phyloP scores from a whole-genome alignment of 2,113 vertebrate species.

The Arenaria interpres region DNA sequence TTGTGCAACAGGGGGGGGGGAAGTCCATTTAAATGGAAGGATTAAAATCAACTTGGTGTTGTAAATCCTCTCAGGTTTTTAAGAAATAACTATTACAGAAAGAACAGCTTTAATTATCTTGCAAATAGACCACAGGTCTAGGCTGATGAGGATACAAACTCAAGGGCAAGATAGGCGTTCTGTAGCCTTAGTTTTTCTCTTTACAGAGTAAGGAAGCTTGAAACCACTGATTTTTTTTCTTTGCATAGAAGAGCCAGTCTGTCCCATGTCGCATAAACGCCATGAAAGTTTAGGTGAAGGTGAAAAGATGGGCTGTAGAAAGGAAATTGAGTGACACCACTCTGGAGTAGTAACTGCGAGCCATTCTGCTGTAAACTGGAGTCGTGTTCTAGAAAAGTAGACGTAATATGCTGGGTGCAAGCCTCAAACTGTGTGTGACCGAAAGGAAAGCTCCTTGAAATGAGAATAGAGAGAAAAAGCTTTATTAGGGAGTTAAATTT shows the following conservation, averaged over 20 bases:
- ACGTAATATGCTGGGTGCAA: background rate
- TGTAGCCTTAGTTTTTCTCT: background rate
- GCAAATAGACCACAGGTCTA: background rate
- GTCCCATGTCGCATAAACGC: background rate
- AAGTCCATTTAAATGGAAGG: accelerated
- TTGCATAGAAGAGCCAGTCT: background rate
- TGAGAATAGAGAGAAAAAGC: background rate
- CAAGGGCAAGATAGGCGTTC: accelerated
- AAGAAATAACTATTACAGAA: background rate
- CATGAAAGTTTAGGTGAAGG: background rate
- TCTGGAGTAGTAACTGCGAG: background rate
- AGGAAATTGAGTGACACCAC: accelerated
- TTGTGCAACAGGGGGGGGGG: background rate
- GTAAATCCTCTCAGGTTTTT: background rate
- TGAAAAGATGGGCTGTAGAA: background rate
- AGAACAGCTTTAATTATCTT: accelerated
- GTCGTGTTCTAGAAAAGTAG: background rate
- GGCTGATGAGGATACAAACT: accelerated
- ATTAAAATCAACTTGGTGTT: accelerated
- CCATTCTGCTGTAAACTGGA: background rate
- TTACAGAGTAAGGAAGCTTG: background rate
- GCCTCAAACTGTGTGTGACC: background rate
- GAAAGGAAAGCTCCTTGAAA: background rate
- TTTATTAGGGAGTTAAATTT: constrained; percentile 15
- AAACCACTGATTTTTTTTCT: background rate